Percentiles rank a stretch among this genome's conserved stretches.
phyloP scores from a whole-genome alignment of 2,113 vertebrate genomes.

The Phoxinus phoxinus region DNA sequence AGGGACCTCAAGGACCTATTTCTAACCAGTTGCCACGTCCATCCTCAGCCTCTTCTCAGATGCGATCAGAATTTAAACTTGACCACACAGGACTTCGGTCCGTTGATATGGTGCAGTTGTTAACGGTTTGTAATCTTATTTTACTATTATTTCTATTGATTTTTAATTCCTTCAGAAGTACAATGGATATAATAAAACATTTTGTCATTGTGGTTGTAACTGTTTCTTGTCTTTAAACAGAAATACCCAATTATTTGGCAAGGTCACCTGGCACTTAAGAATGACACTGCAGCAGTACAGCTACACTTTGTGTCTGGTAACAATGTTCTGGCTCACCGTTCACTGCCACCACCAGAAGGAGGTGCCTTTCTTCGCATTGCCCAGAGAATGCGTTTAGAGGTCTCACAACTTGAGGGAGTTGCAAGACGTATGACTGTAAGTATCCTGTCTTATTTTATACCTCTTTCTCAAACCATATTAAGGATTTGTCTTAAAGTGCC shows the following conservation, averaged over 20 bases:
- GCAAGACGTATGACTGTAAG: slow-evolving; percentile 94
- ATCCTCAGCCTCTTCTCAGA: slow-evolving; percentile 69
- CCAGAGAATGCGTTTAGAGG: slow-evolving; percentile 96
- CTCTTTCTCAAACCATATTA: not conserved
- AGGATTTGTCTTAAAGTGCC: not conserved
- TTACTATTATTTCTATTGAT: not conserved
- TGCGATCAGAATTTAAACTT: slow-evolving; percentile 80
- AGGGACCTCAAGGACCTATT: slow-evolving; percentile 78
- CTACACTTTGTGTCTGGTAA: slow-evolving; percentile 97
- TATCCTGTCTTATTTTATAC: not conserved
- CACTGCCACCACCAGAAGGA: slow-evolving; percentile 90
- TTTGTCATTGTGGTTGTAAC: not conserved
- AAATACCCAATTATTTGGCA: slow-evolving; percentile 99
- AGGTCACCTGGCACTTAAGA: slow-evolving; percentile 94
- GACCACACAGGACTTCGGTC: slow-evolving; percentile 85
- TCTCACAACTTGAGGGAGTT: slow-evolving; percentile 92
- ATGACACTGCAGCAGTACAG: slow-evolving; percentile 95
- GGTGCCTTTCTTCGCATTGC: slow-evolving; percentile 92
- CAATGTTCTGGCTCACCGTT: slow-evolving; percentile 91
- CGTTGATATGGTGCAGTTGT: slow-evolving; percentile 93
- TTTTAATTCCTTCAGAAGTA: not conserved
- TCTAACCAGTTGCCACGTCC: slow-evolving; percentile 70
- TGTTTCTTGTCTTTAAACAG: slow-evolving; percentile 68
- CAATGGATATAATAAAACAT: not conserved
- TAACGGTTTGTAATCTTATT: slow-evolving; percentile 81